A percentile compares a stretch with the other conserved stretches of the same genome.
Evolutionary conservation across 2,113 vertebrate species (phyloP).

Genomic region (Macrotis lagotis): DNA sequence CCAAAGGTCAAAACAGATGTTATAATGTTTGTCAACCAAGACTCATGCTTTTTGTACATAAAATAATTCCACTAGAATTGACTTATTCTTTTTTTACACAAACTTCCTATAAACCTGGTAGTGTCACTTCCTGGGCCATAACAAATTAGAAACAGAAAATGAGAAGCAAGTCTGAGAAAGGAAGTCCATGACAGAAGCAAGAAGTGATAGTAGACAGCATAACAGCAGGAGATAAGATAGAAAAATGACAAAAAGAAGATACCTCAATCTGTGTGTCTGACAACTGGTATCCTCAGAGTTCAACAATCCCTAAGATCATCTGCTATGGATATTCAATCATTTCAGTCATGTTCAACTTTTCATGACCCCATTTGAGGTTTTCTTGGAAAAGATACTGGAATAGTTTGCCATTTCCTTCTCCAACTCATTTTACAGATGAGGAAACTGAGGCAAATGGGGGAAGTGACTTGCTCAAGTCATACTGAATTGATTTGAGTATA

Average conservation of each 20-base stretch:
- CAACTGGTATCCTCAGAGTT: neutral
- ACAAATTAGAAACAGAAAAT: neutral
- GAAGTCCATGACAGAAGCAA: neutral
- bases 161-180: neutral
- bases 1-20: neutral
- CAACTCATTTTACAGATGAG: neutral
- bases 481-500: neutral
- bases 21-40: neutral
- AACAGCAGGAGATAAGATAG: neutral
- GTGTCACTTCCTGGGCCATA: neutral
- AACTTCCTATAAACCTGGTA: neutral
- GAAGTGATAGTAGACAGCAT: neutral
- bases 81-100: neutral
- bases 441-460: neutral
- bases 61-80: neutral
- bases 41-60: neutral
- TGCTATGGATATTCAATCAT: too few species aligned
- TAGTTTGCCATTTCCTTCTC: neutral
- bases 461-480: neutral
- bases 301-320: too few species aligned
- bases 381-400: neutral
- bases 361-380: neutral
- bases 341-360: neutral
- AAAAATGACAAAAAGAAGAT: neutral
- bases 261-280: neutral